These are phyloP conservation scores for Galaxias olidus DNA, from an alignment of 2,797 vertebrate genomes.

Conservation along the genomic window DNA sequence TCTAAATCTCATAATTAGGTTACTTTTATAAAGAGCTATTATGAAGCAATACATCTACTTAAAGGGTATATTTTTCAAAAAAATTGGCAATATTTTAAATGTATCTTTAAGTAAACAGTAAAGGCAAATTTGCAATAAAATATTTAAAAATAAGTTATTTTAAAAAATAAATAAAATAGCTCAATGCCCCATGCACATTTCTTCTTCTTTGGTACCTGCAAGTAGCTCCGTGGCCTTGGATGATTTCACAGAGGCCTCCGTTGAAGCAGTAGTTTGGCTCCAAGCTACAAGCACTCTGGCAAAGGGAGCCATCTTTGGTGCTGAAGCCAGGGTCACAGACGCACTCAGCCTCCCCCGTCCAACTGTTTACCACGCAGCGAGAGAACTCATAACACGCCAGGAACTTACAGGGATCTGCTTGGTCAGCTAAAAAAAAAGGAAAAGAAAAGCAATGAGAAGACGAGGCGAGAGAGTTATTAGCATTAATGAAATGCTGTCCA, in stretches of 20 bases:
- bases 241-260: slow-evolving; percentile 79
- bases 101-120: neutral
- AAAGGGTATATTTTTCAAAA: too few relatives aligned
- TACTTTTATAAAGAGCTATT: neutral
- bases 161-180: too few relatives aligned
- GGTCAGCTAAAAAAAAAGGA: slow-evolving; percentile 77
- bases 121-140: neutral
- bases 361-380: slow-evolving; percentile 80
- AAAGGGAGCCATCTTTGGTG: slow-evolving; percentile 72
- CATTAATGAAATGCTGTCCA: slow-evolving; percentile 33
- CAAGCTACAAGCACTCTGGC: slow-evolving; percentile 79
- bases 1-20: neutral
- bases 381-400: slow-evolving; percentile 89
- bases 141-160: too few relatives aligned
- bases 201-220: slow-evolving; percentile 81
- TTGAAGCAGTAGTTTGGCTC: slow-evolving; percentile 81
- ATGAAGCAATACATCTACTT: too few relatives aligned
- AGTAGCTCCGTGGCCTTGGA: slow-evolving; percentile 79
- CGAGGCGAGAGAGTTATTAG: slow-evolving; percentile 30
- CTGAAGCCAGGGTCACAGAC: slow-evolving; percentile 81
- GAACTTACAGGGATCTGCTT: slow-evolving; percentile 87
- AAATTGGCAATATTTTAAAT: too few relatives aligned
- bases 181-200: too few relatives aligned
- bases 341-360: slow-evolving; percentile 84
- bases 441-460: neutral